These are phyloP conservation scores for Promerops cafer DNA, from an alignment of 2,113 vertebrate species.

Conservation along the genomic window DNA sequence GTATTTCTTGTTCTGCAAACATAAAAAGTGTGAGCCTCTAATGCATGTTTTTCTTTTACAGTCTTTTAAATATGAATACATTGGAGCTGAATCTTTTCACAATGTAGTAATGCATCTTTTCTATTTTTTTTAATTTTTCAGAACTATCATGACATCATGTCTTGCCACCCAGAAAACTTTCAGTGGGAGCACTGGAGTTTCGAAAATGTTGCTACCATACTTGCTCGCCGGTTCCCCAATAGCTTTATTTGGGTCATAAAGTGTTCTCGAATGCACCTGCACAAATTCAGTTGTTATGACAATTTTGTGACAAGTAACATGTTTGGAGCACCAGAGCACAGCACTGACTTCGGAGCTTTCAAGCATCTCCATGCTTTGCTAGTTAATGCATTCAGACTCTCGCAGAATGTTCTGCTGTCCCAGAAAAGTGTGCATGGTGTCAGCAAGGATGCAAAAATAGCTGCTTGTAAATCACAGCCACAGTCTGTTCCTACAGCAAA, in stretches of 20 bases:
- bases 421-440: constrained; percentile 55
- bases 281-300: constrained; percentile 96
- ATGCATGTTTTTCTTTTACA: not conserved
- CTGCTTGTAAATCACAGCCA: constrained; percentile 41
- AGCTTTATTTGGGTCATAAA: constrained; percentile 89
- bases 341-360: constrained; percentile 78
- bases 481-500: constrained; percentile 61
- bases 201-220: constrained; percentile 82
- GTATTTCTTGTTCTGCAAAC: not conserved
- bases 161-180: constrained; percentile 82
- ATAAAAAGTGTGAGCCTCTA: rapidly evolving
- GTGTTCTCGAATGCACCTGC: constrained; percentile 91
- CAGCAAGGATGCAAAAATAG: constrained; percentile 58
- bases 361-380: constrained; percentile 86
- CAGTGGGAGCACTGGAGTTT: constrained; percentile 92
- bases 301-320: constrained; percentile 94
- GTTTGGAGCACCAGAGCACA: constrained; percentile 94
- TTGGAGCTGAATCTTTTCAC: not conserved
- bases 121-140: constrained; percentile 54
- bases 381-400: constrained; percentile 83
- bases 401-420: constrained; percentile 68
- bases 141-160: constrained; percentile 93
- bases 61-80: not conserved
- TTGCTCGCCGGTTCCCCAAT: constrained; percentile 82
- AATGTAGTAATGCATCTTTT: not conserved